Conservation (phyloP, 2,113 vertebrate species). For the Lipotes vexillifer region DNA sequence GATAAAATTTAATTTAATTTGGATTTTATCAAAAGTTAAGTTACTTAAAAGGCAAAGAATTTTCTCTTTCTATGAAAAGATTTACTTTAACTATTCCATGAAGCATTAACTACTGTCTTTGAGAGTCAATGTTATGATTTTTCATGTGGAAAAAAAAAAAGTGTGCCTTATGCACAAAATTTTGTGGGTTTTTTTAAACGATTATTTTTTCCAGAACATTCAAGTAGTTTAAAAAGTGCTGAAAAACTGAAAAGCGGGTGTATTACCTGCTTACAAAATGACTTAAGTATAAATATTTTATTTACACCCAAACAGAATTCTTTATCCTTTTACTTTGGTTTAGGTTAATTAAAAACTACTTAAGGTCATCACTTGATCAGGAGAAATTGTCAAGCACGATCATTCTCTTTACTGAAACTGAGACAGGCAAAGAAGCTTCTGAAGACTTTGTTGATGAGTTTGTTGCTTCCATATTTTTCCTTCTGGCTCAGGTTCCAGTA, state of each 20-base stretch:
- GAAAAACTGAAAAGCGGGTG: background rate
- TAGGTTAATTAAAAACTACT: background rate
- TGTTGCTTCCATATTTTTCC: rapidly evolving
- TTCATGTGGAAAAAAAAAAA: background rate
- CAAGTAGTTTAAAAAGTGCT: background rate
- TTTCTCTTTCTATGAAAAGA: background rate
- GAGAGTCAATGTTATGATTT: background rate
- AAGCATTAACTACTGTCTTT: background rate
- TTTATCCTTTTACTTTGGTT: background rate
- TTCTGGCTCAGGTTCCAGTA: rapidly evolving
- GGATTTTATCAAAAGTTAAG: background rate
- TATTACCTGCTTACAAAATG: background rate
- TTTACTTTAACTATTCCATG: background rate
- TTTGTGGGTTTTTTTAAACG: background rate
- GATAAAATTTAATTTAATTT: background rate
- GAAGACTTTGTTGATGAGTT: background rate
- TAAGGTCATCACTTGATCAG: background rate
- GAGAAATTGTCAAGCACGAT: background rate
- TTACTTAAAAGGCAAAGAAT: background rate
- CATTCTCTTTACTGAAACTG: no score
- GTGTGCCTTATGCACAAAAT: no score
- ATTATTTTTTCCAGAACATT: background rate
- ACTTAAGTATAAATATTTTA: background rate
- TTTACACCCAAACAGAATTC: background rate
- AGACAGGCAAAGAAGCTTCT: background rate